Conservation (phyloP, 2,797 vertebrate genomes). For the Galaxias olidus region DNA sequence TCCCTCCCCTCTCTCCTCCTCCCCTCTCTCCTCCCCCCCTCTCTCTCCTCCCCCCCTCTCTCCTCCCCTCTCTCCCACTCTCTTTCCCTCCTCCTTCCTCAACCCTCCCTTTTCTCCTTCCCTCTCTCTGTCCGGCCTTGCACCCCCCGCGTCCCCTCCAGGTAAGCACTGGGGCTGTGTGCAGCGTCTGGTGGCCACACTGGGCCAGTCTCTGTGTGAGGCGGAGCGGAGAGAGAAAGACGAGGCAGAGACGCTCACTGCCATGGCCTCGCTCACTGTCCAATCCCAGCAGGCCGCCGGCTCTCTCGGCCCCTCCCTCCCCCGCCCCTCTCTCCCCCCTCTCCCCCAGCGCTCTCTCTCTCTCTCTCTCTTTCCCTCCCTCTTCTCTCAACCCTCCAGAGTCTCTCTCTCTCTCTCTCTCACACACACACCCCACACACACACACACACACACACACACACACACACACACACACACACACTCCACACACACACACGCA, state of each 20-base stretch:
- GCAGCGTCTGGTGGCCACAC: constrained; percentile 74
- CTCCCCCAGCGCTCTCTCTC: constrained; percentile 33
- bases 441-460: no score
- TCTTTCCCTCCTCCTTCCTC: background rate
- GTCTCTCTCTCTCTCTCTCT: no score
- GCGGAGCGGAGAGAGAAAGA: constrained; percentile 82
- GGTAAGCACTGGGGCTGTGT: constrained; percentile 92
- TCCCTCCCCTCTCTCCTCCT: no score
- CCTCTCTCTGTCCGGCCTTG: background rate
- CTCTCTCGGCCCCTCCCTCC: no score
- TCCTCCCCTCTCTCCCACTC: background rate
- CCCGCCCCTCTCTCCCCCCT: no score
- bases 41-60: background rate
- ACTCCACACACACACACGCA: no score
- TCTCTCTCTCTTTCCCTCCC: no score
- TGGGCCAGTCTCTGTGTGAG: constrained; percentile 81
- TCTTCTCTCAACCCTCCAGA: no score
- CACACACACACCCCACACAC: background rate
- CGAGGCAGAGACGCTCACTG: constrained; percentile 90
- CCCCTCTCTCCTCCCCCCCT: no score
- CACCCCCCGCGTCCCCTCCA: constrained; percentile 42
- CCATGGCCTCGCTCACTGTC: constrained; percentile 92
- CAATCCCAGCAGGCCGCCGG: constrained; percentile 77
- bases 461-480: no score
- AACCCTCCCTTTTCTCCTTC: background rate